Base-by-base conservation (phyloP, 2,888 invertebrate species). In the Tetranychus truncatus region DNA sequence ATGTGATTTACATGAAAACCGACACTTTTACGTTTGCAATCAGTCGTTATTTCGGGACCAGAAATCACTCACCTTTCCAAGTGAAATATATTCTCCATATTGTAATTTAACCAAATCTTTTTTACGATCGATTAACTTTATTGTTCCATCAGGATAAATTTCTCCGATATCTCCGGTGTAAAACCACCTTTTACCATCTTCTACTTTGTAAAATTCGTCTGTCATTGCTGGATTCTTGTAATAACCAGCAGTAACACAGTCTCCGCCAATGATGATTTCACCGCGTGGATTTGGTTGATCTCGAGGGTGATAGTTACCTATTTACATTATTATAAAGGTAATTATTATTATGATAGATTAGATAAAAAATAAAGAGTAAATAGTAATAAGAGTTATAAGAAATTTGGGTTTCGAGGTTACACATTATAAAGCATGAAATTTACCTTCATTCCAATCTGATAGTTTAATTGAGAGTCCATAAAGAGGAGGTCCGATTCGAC, bases 41-140 rank as follows among this genome's bases (percentile, higher is more conserved):
- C n/a, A n/a, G n/a, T n/a, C n/a, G n/a, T 24, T 24, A 24, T 24
- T 24, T 24, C 24, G 46, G 34, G 67, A 66, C n/a, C n/a, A 74
- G 69, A 76, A n/a, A n/a, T 15, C 15, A 71, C 76, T 18, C 74
- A 77, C 77, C 46, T 95, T 95, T 78, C 95, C 95, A 73, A 99
- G 86, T 0, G 96, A 96, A 24, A 99, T 92, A 84, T 99, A 99
- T 84, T 99, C 99, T 78, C 99, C 99, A 45, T 92, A 91, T 84
- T 97, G 95, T 74, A 99, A 87, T 84, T 99, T 99, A 66, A 99
- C 95, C 79, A 99, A 86, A 85, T 99, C 99, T 85, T 99, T 99
- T 86, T 97, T 99, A 80, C 99, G 91, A 84, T 99, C 97, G 80
- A 99, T 95, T 81, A 99, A 95, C 85, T 91, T 92, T 80, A 99